Evolutionary conservation across 2,888 invertebrate species (phyloP), one percentile per base, ranked within the genome.

Genomic region (Thelaira solivaga): DNA sequence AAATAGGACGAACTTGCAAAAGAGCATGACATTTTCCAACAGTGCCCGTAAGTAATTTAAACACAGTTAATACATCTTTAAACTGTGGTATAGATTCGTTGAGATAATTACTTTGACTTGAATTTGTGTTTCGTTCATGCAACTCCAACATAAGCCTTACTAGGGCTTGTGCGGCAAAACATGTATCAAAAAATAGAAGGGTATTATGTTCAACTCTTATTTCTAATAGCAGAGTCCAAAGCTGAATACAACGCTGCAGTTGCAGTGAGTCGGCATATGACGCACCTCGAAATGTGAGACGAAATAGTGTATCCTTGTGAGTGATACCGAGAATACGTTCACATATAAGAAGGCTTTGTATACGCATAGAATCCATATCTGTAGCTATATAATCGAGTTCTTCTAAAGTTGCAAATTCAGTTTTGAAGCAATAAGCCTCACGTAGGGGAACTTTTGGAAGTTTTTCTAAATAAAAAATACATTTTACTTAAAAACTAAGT

Each of bases 261-360:
- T 93, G 91, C 85, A 92, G 89, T 24, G 93, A 91, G 86, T 94
- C 94, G 4, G 93, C 94, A 88, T 93, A 94, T 0, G 93, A 91
- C 1, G 94, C 94, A 64, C 94, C 94, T 79, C 94, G 90, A 88
- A 92, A 93, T 91, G 93, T 93, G 78, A 94, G 89, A 51, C 94
- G 91, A 89, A 94, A 96, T 73, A 96, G 92, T 72, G 95, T 95
- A 88, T 97, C 97, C 88, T 95, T 95, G 90, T 98, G 97, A 82
- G 92, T 90, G 0, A 93, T 91, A 0, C 97, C 97, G 22, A 98
- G 91, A 84, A 97, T 94, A 84, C 97, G 91, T 89, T 96, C 95
- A 81, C 95, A 94, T 82, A 97, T 95, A 34, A 98, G 90, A 82
- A 98, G 90, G 85, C 96, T 94, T 90, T 97, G 96, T 88, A 94